Base-by-base conservation (phyloP, 2,113 vertebrate species). In the Hassar affinis region DNA sequence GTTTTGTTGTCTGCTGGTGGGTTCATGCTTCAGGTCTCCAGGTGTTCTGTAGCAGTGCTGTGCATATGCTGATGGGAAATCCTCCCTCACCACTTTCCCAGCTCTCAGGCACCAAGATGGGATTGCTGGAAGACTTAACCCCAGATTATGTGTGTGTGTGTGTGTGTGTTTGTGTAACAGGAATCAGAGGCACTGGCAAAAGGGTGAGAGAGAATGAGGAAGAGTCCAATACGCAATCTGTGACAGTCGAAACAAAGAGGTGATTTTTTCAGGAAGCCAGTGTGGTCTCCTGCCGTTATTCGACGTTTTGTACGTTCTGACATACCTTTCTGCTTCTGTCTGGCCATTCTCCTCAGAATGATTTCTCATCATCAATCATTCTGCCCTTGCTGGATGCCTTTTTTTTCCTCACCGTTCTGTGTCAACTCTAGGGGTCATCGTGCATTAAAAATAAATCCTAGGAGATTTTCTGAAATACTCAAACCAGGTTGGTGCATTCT, bases 31-130 rank as follows among this genome's bases (percentile, higher is more conserved):
- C 85, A 72, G 85, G 10, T 30, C 82, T 86, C 90, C 94, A 95
- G 94, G 94, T 95, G 94, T 90, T 82, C 87, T 83, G 77, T 64
- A 45, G 68, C 62, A 76, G 76, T 33, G 6, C 51, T 14, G 49
- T 45, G 35, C 33, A 76, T 47, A 80, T 51, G 72, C 84, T 88
- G 92, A 91, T 95, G 94, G 90, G 93, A 94, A 94, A 86, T 81
- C 84, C 90, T 92, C 92, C 90, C 87, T 64, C 82, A 42, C 81
- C 38, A 89, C 79, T 84, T 94, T 93, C 91, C 88, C 92, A 92
- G 81, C 86, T 52, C 74, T 81, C 64, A 54, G 57, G 42, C 71
- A 79, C 54, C 52, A 30, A 42, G 54, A 4, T 11, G 71, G 81
- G 20, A 83, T 52, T 4, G 51, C 27, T 52, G 69, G 64, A 38